Percentiles rank a stretch among this genome's conserved stretches.
Conservation (phyloP, 2,113 vertebrate genomes). For the Trogon surrucura region DNA sequence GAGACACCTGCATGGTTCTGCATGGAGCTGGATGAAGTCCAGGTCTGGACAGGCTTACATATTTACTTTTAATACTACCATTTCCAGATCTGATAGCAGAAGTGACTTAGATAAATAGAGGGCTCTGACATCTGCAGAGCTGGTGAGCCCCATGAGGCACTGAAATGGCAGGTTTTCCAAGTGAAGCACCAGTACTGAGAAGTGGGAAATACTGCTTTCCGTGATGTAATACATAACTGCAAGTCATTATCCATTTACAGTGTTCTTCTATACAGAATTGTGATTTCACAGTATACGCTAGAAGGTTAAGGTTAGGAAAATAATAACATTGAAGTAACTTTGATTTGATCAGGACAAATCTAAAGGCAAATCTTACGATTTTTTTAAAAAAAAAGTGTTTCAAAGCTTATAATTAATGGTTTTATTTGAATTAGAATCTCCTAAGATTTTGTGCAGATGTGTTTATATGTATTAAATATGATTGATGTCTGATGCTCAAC, state of each 20-base stretch:
- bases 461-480: constrained; percentile 34
- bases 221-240: background rate
- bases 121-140: background rate
- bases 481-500: constrained; percentile 1
- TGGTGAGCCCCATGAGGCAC: background rate
- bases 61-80: constrained; percentile 40
- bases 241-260: constrained; percentile 15
- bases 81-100: constrained; percentile 47
- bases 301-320: constrained; percentile 34
- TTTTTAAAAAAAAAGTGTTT: background rate
- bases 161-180: background rate
- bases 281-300: constrained; percentile 16
- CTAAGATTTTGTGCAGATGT: background rate
- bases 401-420: background rate
- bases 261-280: background rate
- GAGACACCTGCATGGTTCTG: constrained; percentile 11
- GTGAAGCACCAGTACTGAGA: background rate
- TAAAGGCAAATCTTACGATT: constrained; percentile 14
- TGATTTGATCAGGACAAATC: constrained; percentile 3
- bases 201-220: background rate
- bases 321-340: constrained; percentile 22
- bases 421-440: constrained; percentile 33
- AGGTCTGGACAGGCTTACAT: background rate
- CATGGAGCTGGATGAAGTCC: constrained; percentile 13
- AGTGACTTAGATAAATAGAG: constrained; percentile 43